These are phyloP conservation scores for Drosophila villosipedis DNA, from an alignment of 2,888 invertebrate genomes.

Conservation along the genomic window DNA sequence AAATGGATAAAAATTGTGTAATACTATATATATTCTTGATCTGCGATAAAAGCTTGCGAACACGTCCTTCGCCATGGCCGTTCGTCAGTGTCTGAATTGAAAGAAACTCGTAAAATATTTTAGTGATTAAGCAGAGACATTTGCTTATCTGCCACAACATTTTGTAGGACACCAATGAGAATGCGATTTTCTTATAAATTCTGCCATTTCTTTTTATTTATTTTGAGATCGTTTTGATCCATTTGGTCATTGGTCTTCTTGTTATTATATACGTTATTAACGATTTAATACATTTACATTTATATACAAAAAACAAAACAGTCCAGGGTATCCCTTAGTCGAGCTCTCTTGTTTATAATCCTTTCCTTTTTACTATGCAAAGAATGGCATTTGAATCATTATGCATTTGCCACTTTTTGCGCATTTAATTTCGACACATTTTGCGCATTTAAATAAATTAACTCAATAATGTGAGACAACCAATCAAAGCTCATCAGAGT, in stretches of 20 bases:
- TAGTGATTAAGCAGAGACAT: neutral
- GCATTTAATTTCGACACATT: constrained; percentile 59
- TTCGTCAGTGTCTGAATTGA: neutral
- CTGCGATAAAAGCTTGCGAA: too few species aligned
- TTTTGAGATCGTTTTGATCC: neutral
- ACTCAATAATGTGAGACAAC: constrained; percentile 6
- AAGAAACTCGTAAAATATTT: neutral
- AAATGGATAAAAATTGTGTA: neutral
- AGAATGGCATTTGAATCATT: constrained; percentile 28
- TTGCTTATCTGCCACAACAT: neutral
- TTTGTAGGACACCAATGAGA: neutral
- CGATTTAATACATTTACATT: neutral
- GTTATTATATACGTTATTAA: neutral
- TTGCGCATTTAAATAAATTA: constrained; percentile 52
- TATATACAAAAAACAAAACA: neutral
- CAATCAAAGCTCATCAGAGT: neutral
- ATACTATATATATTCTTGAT: neutral
- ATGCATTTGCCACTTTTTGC: constrained; percentile 46
- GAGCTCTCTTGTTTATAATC: constrained; percentile 1
- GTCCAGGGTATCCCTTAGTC: neutral
- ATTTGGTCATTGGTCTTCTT: neutral
- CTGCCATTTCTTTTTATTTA: neutral
- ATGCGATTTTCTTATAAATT: neutral
- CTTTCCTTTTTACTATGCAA: neutral
- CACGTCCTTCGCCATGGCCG: neutral